Evolutionary conservation across 2,797 vertebrate genomes (phyloP).

Genomic region (Phoeniculus purpureus): DNA sequence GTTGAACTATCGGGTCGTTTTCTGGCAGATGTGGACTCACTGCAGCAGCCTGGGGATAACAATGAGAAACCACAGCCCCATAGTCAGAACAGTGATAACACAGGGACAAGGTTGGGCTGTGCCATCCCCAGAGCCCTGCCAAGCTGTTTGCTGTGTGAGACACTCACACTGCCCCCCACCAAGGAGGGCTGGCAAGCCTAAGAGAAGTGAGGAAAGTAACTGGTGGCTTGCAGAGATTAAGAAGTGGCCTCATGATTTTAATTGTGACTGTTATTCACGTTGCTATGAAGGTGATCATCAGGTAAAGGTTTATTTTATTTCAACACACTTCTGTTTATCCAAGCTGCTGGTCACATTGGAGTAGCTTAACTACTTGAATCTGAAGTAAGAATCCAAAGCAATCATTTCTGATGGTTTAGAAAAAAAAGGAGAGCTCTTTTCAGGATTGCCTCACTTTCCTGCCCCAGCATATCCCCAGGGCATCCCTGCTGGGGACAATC

Average conservation of each 20-base stretch:
- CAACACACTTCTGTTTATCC: background rate
- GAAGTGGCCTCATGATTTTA: background rate
- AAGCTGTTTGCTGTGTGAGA: background rate
- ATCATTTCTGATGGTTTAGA: background rate
- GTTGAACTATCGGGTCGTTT: background rate
- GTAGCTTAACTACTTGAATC: background rate
- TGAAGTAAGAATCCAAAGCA: background rate
- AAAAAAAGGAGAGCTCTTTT: background rate
- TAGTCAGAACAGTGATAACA: accelerated
- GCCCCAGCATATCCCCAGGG: background rate
- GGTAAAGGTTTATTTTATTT: background rate
- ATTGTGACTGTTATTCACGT: background rate
- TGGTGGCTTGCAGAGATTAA: background rate
- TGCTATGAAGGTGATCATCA: background rate
- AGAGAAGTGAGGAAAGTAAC: background rate
- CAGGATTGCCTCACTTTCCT: background rate
- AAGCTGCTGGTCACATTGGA: background rate
- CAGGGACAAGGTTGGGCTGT: background rate
- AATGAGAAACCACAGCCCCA: background rate
- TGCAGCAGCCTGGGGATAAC: background rate
- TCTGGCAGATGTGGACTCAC: background rate
- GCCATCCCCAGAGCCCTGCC: background rate
- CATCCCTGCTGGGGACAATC: background rate
- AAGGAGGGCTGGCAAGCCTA: background rate
- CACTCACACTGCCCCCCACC: no score